Evolutionary conservation across 2,888 invertebrate genomes (phyloP).

Genomic region (Oxyteleia sp.): DNA sequence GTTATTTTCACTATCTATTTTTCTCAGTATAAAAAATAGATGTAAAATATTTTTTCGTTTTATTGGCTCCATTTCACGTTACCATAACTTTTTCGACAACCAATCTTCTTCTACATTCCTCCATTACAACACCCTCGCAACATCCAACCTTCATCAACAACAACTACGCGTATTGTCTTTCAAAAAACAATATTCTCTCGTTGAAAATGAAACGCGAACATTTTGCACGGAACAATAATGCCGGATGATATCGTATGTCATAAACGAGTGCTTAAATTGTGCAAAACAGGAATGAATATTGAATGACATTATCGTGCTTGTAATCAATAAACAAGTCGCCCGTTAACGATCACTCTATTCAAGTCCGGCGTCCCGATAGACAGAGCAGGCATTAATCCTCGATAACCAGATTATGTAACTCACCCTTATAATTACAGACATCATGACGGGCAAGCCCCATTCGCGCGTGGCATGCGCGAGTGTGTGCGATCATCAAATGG

Average conservation of each 20-base stretch:
- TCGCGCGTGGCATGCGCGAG: slow-evolving; percentile 30
- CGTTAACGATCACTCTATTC: slow-evolving; percentile 55
- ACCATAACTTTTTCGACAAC: no score
- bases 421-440: slow-evolving; percentile 54
- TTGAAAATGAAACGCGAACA: no score
- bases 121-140: no score
- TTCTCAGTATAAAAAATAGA: no score
- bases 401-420: slow-evolving; percentile 63
- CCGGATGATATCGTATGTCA: not conserved
- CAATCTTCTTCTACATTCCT: no score
- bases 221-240: slow-evolving; percentile 4
- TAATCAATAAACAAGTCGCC: slow-evolving; percentile 58
- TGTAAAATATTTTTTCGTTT: no score
- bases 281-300: slow-evolving; percentile 24
- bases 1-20: no score
- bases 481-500: slow-evolving; percentile 28
- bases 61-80: no score
- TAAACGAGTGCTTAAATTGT: slow-evolving; percentile 13
- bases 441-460: slow-evolving; percentile 29
- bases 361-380: slow-evolving; percentile 35
- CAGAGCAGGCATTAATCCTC: slow-evolving; percentile 50
- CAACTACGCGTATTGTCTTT: no score
- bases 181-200: no score
- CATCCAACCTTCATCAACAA: no score
- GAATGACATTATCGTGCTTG: slow-evolving; percentile 33